Conservation (phyloP, 2,797 vertebrate genomes). For the Typhlichthys subterraneus region DNA sequence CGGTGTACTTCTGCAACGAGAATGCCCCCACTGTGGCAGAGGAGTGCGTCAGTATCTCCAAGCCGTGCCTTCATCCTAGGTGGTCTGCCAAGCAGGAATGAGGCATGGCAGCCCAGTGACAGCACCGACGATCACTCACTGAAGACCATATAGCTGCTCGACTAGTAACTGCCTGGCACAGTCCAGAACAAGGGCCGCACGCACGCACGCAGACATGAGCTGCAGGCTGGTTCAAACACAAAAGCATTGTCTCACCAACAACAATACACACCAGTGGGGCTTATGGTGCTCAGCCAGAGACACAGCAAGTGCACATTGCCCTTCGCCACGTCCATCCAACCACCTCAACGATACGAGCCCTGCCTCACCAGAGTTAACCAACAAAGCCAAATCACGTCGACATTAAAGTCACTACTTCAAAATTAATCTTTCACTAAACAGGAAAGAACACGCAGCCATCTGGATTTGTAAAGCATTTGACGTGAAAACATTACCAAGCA, state of each 20-base stretch:
- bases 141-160: slow-evolving; percentile 41
- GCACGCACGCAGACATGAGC: slow-evolving; percentile 29
- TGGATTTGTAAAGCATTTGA: no score
- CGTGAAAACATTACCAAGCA: no score
- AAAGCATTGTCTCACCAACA: slow-evolving; percentile 53
- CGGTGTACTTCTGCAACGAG: slow-evolving; percentile 3
- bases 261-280: slow-evolving; percentile 60
- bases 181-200: slow-evolving; percentile 19
- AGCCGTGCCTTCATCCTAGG: slow-evolving; percentile 30
- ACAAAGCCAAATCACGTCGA: no score
- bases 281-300: slow-evolving; percentile 41
- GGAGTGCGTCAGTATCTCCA: slow-evolving; percentile 42
- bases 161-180: slow-evolving; percentile 57
- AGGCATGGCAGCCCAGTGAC: slow-evolving; percentile 34
- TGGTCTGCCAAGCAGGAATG: slow-evolving; percentile 46
- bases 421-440: no score
- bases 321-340: slow-evolving; percentile 28
- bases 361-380: not conserved
- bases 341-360: not conserved
- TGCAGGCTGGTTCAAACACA: slow-evolving; percentile 21
- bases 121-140: slow-evolving; percentile 14
- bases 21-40: slow-evolving; percentile 34
- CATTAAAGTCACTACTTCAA: no score
- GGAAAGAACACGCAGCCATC: no score
- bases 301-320: slow-evolving; percentile 48